A percentile compares a stretch with the other conserved stretches of the same genome.
Conservation (phyloP, 2,113 vertebrate species). For the Fulica atra region DNA sequence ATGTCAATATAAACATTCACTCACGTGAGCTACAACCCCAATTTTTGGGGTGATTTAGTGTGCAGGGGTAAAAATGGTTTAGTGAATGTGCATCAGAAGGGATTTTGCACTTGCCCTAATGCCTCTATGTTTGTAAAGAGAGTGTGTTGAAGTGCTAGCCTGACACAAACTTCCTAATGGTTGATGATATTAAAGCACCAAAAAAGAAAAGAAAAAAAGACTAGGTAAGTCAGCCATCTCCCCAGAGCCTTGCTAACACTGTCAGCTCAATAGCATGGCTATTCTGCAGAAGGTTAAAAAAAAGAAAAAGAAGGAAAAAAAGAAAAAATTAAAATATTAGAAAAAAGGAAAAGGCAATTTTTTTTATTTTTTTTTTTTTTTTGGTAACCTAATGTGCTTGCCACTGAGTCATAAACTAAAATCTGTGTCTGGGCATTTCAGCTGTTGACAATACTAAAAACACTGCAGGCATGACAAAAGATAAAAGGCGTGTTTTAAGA, state of each 20-base stretch:
- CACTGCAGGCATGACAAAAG: background rate
- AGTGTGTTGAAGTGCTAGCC: background rate
- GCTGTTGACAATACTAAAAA: background rate
- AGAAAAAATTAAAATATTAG: background rate
- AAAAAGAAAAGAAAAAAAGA: background rate
- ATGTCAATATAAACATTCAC: background rate
- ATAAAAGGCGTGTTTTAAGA: background rate
- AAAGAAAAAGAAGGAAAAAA: background rate
- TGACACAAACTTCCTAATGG: background rate
- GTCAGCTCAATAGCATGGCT: background rate
- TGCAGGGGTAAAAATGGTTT: background rate
- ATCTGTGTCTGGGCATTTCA: background rate
- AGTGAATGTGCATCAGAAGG: background rate
- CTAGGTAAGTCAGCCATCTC: background rate
- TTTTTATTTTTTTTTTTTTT: background rate
- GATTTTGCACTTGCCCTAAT: background rate
- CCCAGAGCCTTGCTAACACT: background rate
- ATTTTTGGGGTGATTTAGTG: background rate
- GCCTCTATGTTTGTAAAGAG: background rate
- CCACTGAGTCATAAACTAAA: background rate
- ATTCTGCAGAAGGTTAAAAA: background rate
- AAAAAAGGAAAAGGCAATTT: background rate
- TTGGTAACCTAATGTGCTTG: background rate
- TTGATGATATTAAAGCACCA: background rate
- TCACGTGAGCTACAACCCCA: background rate